Evolutionary conservation across 2,888 invertebrate genomes (phyloP).

Genomic region (Melinaea menophilus): DNA sequence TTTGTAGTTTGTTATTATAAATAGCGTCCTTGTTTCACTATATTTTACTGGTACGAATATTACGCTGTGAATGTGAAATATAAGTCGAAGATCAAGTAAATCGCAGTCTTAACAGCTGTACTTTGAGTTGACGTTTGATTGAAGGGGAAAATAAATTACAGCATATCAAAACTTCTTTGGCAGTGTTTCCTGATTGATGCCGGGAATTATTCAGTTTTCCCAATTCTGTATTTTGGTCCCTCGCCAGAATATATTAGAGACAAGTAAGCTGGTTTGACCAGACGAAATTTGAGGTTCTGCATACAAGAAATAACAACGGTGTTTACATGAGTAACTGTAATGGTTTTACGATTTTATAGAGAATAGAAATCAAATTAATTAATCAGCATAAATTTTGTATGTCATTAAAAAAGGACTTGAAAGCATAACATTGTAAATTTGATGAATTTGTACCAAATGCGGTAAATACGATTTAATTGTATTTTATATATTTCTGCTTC

Average conservation of each 20-base stretch:
- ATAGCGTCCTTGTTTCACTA: not conserved
- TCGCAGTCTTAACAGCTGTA: not conserved
- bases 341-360: too few species aligned
- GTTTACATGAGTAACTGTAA: too few species aligned
- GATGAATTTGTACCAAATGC: too few species aligned
- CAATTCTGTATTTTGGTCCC: slow-evolving; percentile 13
- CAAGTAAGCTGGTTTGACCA: not conserved
- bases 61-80: not conserved
- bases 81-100: not conserved
- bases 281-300: not conserved
- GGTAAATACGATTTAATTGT: too few species aligned
- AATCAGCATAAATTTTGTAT: too few species aligned
- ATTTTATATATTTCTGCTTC: too few species aligned
- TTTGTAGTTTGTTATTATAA: too few species aligned
- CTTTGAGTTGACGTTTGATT: slow-evolving; percentile 8
- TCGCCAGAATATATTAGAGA: slow-evolving; percentile 19
- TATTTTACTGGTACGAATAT: not conserved
- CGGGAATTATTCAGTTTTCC: slow-evolving; percentile 18
- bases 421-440: too few species aligned
- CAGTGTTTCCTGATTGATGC: slow-evolving; percentile 20
- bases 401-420: too few species aligned
- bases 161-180: slow-evolving; percentile 15
- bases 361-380: too few species aligned
- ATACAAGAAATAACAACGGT: not conserved
- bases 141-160: slow-evolving; percentile 16